Conservation (phyloP, 2,113 vertebrate species). For the Erythrocebus patas region DNA sequence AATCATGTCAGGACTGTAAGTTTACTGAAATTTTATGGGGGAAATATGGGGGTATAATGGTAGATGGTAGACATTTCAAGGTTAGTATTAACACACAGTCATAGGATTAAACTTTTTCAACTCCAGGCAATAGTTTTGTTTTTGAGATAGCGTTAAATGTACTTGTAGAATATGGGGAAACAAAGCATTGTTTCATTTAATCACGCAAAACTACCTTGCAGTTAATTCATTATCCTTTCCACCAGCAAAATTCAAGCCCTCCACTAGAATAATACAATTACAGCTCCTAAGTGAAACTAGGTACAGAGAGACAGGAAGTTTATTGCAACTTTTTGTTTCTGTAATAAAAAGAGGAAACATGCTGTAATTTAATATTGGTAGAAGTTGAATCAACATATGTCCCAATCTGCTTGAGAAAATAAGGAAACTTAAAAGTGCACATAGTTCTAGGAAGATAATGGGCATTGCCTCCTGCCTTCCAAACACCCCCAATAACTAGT, state of each 20-base stretch:
- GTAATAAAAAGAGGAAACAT: conserved; percentile 65
- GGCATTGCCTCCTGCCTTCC: not conserved
- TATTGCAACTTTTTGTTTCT: conserved; percentile 63
- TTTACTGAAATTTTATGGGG: conserved; percentile 46
- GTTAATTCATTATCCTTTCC: conserved; percentile 47
- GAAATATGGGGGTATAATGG: not conserved
- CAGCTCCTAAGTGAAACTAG: conserved; percentile 63
- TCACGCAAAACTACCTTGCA: conserved; percentile 29
- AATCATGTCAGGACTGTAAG: conserved; percentile 43
- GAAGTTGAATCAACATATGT: conserved; percentile 51
- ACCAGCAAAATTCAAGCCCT: not conserved
- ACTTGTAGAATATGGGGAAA: not conserved
- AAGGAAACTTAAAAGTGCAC: not conserved
- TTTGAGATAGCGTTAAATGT: not conserved
- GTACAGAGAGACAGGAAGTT: conserved; percentile 71
- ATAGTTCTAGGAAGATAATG: not conserved
- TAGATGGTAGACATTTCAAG: conserved; percentile 39
- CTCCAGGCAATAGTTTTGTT: not conserved
- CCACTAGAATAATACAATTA: conserved; percentile 47
- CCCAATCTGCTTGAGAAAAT: conserved; percentile 46
- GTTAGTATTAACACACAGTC: conserved; percentile 26
- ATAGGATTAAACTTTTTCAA: conserved; percentile 1
- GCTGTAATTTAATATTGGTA: conserved; percentile 71
- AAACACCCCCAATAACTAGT: not conserved
- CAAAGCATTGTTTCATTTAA: not conserved